Evolutionary conservation across 1,140 invertebrate species (phyloP), one percentile per base, ranked within the genome.

Genomic region (Drosophila repleta): DNA sequence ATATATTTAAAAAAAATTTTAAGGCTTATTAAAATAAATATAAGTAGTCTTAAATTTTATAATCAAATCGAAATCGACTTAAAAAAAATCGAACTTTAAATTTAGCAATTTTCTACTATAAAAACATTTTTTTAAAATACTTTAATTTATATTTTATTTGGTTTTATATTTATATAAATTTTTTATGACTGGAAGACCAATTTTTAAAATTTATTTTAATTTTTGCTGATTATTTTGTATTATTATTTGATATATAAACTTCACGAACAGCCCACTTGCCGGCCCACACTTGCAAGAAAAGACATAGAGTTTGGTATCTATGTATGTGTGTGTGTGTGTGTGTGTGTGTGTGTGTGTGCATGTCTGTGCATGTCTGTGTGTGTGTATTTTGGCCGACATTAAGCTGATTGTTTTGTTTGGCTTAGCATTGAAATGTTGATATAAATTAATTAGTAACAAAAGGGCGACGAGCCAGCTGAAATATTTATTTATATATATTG

Each of bases 391-490:
- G 80, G 66, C 67, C 64, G 83, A 87, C 83, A 87, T 76, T 88
- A 87, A 87, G 83, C 79, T 88, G 79, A 88, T 79, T 87, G 83
- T 83, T 87, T 87, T 88, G 83, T 88, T 87, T 70, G 83, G 79
- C 83, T 83, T 87, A 88, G 81, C 83, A 87, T 83, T 87, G 83
- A 87, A 87, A 87, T 87, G 83, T 88, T 87, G 83, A 87, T 87
- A 83, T 87, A 88, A 87, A 87, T 88, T 88, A 87, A 87, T 87
- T 87, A 87, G 83, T 79, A 78, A 73, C 75, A 35, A 68, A 79
- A 79, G 67, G 57, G 76, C 71, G 43, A 57, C 63, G 20, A 37
- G 32, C 11, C 53, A 74, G 52, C 65, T 63, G 46, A 70, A 75
- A 78, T 80, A 80, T 80, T 78, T 77, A 76, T 64, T 64, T 75